phyloP scores from a whole-genome alignment of 2,113 vertebrate genomes.

The Dromiciops gliroides region DNA sequence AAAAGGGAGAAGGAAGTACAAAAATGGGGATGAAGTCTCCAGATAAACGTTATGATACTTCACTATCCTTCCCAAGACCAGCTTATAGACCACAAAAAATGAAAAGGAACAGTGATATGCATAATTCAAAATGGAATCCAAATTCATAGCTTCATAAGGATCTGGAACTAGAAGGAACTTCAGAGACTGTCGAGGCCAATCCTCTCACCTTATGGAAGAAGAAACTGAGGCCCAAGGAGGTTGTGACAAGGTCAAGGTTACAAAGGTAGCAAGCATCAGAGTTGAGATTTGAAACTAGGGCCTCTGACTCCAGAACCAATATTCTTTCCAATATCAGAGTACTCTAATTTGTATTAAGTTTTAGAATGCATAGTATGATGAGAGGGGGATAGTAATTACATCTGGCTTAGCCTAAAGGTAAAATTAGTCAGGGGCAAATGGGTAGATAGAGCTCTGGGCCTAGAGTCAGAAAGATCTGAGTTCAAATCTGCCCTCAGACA shows the following conservation, averaged over 20 bases:
- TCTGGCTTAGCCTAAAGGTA: not conserved
- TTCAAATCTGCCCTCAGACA: not conserved
- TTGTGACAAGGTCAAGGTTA: not conserved
- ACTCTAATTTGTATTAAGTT: not conserved
- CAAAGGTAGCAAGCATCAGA: not conserved
- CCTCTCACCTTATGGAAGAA: not conserved
- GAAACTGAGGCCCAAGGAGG: conserved; percentile 15
- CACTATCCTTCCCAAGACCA: not conserved
- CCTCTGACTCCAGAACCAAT: not conserved
- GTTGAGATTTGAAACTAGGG: not conserved
- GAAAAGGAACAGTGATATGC: not conserved
- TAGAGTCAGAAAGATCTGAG: not conserved
- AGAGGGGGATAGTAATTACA: not conserved
- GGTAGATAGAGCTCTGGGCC: not conserved
- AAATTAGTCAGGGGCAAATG: not conserved
- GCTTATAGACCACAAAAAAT: not conserved
- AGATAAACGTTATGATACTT: not conserved
- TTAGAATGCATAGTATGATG: not conserved
- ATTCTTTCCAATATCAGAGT: not conserved
- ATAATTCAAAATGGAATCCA: not conserved
- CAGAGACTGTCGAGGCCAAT: not conserved
- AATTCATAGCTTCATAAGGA: not conserved
- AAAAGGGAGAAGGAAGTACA: not conserved
- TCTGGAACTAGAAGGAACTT: not conserved
- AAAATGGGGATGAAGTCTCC: not conserved